phyloP scores from a whole-genome alignment of 1,140 invertebrate genomes.

The Drosophila pandora region DNA sequence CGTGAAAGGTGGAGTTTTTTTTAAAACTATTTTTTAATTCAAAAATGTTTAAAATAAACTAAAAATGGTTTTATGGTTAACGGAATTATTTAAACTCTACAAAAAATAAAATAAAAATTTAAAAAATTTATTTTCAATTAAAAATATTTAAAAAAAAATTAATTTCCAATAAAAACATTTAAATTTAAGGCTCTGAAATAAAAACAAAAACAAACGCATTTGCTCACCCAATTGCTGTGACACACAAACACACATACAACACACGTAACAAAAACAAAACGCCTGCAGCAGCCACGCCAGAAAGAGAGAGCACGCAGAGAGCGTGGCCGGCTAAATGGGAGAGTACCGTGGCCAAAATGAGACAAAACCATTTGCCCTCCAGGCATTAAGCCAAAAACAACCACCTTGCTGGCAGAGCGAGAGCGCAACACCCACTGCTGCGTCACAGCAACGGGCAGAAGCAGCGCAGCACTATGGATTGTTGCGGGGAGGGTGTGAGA shows the following conservation, averaged over 20 bases:
- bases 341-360: constrained; percentile 27
- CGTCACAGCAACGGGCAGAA: constrained; percentile 7
- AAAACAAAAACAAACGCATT: constrained; percentile 29
- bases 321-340: constrained; percentile 8
- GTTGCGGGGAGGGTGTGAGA: neutral
- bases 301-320: constrained; percentile 8
- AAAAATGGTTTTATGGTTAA: no score
- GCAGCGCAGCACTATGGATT: constrained; percentile 44
- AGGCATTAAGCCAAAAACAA: constrained; percentile 23
- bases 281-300: constrained; percentile 41
- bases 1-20: neutral
- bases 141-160: neutral
- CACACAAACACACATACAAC: constrained; percentile 77
- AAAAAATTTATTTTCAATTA: neutral
- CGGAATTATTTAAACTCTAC: no score
- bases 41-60: no score
- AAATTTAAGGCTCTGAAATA: neutral
- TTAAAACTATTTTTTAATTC: no score
- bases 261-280: constrained; percentile 65
- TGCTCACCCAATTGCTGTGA: constrained; percentile 77
- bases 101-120: neutral
- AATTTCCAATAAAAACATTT: neutral
- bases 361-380: constrained; percentile 40
- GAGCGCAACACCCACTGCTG: constrained; percentile 6
- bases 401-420: constrained; percentile 20